phyloP scores from a whole-genome alignment of 2,113 vertebrate species.

The Erythrolamprus reginae region DNA sequence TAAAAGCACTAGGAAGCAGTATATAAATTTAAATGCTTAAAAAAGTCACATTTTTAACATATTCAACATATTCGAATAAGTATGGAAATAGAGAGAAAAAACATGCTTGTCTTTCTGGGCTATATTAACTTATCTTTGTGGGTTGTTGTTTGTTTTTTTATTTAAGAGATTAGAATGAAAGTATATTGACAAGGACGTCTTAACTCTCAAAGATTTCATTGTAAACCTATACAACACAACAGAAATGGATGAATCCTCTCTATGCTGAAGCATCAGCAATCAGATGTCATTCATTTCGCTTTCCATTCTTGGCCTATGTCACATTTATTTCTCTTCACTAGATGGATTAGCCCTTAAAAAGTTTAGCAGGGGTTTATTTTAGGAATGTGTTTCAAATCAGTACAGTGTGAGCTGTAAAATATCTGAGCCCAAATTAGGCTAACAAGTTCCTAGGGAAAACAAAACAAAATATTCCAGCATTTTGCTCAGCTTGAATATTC shows the following conservation, averaged over 20 bases:
- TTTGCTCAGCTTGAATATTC: slow-evolving; percentile 11
- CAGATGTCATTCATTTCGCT: slow-evolving; percentile 37
- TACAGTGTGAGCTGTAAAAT: slow-evolving; percentile 50
- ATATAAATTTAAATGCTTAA: too few relatives aligned
- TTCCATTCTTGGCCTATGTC: slow-evolving; percentile 38
- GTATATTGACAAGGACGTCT: slow-evolving; percentile 1
- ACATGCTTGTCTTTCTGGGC: not conserved
- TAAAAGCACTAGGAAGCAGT: too few relatives aligned
- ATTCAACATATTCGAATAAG: not conserved
- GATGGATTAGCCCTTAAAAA: slow-evolving; percentile 39
- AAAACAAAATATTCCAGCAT: not conserved
- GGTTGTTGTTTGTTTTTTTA: not conserved
- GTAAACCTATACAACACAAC: not conserved
- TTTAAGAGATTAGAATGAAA: not conserved
- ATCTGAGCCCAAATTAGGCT: slow-evolving; percentile 54
- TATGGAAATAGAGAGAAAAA: not conserved
- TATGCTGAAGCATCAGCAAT: slow-evolving; percentile 22
- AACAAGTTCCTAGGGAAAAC: slow-evolving; percentile 50
- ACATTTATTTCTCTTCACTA: slow-evolving; percentile 53
- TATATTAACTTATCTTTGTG: not conserved
- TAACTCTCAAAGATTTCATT: slow-evolving; percentile 35
- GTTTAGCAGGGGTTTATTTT: slow-evolving; percentile 47
- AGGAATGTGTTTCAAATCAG: slow-evolving; percentile 60
- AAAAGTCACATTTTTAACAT: too few relatives aligned
- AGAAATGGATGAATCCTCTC: slow-evolving; percentile 27